These are phyloP conservation scores for Zaprionus vittiger DNA, from an alignment of 1,140 invertebrate genomes.

Conservation along the genomic window DNA sequence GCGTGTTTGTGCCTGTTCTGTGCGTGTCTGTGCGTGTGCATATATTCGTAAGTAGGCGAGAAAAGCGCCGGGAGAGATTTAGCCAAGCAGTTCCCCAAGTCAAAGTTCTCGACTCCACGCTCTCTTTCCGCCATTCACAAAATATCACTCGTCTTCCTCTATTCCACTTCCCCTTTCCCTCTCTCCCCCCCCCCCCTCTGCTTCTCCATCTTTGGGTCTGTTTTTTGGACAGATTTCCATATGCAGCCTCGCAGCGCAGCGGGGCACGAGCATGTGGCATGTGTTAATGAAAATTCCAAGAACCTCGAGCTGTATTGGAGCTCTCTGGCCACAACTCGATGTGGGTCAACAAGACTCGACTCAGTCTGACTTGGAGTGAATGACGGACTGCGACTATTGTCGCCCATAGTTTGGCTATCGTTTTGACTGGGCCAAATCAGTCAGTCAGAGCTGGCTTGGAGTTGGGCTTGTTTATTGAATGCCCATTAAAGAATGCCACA, in stretches of 20 bases:
- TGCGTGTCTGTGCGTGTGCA: constrained; percentile 19
- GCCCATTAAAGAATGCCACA: constrained; percentile 75
- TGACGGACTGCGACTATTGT: constrained; percentile 53
- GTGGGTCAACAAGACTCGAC: constrained; percentile 71
- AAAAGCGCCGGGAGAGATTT: constrained; percentile 25
- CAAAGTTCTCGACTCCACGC: constrained; percentile 32
- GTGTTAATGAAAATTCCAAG: constrained; percentile 82
- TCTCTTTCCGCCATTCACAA: constrained; percentile 63
- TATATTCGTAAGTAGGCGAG: constrained; percentile 66
- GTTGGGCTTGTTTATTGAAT: constrained; percentile 69
- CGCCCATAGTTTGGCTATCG: constrained; percentile 55
- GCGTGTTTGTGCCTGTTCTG: constrained; percentile 14
- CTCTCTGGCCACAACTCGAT: constrained; percentile 50
- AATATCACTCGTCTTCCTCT: constrained; percentile 28
- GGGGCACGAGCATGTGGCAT: constrained; percentile 66
- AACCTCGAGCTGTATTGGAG: constrained; percentile 54
- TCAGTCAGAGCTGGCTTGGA: constrained; percentile 26
- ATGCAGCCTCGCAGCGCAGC: constrained; percentile 36
- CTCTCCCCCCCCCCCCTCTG: neutral
- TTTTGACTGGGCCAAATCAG: constrained; percentile 77
- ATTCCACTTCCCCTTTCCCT: neutral
- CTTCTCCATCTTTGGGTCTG: constrained; percentile 31
- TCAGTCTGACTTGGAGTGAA: constrained; percentile 22
- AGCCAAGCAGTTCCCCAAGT: constrained; percentile 24
- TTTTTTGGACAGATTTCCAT: constrained; percentile 60